Evolutionary conservation across 2,888 invertebrate genomes (phyloP).

Genomic region (Torymus aiolomorphi): DNA sequence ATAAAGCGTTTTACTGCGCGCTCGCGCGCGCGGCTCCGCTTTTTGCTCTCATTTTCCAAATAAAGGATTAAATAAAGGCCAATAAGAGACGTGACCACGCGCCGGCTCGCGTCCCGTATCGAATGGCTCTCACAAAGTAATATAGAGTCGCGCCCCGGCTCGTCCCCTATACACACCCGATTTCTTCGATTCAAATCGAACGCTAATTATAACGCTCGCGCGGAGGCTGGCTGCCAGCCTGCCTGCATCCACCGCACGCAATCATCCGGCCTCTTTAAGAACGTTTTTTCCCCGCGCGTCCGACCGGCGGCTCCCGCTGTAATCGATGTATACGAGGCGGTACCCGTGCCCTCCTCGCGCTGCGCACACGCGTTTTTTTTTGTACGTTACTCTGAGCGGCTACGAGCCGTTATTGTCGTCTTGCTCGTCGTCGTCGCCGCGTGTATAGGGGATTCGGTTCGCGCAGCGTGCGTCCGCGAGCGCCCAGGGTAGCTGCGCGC

Average conservation of each 20-base stretch:
- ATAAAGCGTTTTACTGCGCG: conserved; percentile 26
- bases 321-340: conserved; percentile 47
- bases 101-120: background rate
- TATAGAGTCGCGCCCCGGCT: background rate
- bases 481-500: background rate
- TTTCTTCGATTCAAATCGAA: conserved; percentile 54
- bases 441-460: background rate
- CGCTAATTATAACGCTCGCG: conserved; percentile 47
- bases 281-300: conserved; percentile 11
- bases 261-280: conserved; percentile 41
- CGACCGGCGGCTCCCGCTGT: background rate
- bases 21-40: background rate
- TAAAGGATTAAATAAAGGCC: conserved; percentile 21
- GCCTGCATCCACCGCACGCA: conserved; percentile 2
- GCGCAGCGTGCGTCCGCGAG: conserved; percentile 63
- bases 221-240: conserved; percentile 18
- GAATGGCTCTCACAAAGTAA: conserved; percentile 14
- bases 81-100: conserved; percentile 36
- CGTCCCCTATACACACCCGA: conserved; percentile 2
- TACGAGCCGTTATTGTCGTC: conserved; percentile 39
- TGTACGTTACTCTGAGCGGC: background rate
- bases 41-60: conserved; percentile 40
- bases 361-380: background rate
- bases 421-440: background rate
- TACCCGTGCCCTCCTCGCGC: background rate